These are phyloP conservation scores for Agonum fuliginosum DNA, from an alignment of 2,888 invertebrate genomes.

Conservation along the genomic window DNA sequence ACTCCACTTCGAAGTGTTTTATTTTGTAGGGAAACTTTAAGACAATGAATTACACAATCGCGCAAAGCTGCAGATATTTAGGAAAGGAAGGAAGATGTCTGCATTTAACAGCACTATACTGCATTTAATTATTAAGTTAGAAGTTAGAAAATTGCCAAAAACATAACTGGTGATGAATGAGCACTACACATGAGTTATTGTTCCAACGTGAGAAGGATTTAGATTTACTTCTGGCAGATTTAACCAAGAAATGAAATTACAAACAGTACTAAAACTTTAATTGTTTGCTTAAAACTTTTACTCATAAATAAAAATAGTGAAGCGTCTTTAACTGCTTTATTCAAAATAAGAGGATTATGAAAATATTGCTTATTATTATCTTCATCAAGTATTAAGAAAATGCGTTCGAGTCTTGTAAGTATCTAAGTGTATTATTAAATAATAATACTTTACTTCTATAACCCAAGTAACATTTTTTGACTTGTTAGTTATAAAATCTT, in stretches of 20 bases:
- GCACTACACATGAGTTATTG: slow-evolving; percentile 21
- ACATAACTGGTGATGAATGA: slow-evolving; percentile 31
- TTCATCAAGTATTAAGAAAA: no score
- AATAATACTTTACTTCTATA: no score
- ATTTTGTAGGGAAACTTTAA: slow-evolving; percentile 20
- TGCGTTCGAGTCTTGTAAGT: no score
- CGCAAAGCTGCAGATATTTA: not conserved
- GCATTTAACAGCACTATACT: not conserved
- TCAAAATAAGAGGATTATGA: no score
- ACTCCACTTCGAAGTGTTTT: not conserved
- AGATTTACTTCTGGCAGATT: slow-evolving; percentile 3
- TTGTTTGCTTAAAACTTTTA: no score
- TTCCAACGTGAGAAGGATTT: slow-evolving; percentile 20
- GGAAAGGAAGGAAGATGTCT: not conserved
- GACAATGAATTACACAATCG: slow-evolving; percentile 41
- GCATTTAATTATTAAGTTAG: slow-evolving; percentile 41
- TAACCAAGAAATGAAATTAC: not conserved
- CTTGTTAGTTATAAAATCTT: no score
- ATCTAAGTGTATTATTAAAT: no score
- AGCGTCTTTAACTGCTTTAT: no score
- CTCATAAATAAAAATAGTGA: no score
- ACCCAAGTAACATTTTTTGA: no score
- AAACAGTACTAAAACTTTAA: not conserved
- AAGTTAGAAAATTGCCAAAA: slow-evolving; percentile 36
- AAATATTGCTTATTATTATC: no score